Conservation (phyloP, 2,113 vertebrate genomes). For the Serinus canaria region DNA sequence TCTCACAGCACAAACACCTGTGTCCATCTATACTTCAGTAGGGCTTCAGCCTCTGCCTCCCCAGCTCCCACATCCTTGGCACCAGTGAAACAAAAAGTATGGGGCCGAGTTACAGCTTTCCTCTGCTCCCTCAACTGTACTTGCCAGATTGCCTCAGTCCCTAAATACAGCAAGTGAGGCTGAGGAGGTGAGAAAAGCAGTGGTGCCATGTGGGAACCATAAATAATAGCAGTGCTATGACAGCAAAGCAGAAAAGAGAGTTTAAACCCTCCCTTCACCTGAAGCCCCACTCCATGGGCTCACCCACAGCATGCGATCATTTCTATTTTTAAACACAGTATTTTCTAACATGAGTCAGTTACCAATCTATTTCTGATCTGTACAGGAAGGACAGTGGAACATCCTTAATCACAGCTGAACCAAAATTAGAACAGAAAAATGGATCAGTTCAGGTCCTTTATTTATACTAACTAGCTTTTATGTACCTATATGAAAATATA, state of each 20-base stretch:
- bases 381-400: slow-evolving; percentile 47
- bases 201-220: not conserved
- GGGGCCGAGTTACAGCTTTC: not conserved
- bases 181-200: slow-evolving; percentile 5
- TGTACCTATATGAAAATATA: not conserved
- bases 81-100: not conserved
- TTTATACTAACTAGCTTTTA: slow-evolving; percentile 4
- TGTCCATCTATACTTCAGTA: not conserved
- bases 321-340: slow-evolving; percentile 49
- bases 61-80: not conserved
- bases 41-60: not conserved
- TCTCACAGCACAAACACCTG: not conserved
- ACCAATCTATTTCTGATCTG: slow-evolving; percentile 50
- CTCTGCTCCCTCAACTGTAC: not conserved
- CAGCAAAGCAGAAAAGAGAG: not conserved
- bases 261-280: slow-evolving; percentile 20
- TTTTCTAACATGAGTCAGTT: slow-evolving; percentile 64
- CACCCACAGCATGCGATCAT: not conserved
- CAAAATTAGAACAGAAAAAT: slow-evolving; percentile 61
- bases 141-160: slow-evolving; percentile 17
- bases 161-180: not conserved
- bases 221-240: slow-evolving; percentile 9
- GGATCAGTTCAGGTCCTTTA: slow-evolving; percentile 31
- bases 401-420: slow-evolving; percentile 47
- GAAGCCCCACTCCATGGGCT: slow-evolving; percentile 11